Base-by-base conservation (phyloP, 2,888 invertebrate species). In the Drosophila eohydei region DNA sequence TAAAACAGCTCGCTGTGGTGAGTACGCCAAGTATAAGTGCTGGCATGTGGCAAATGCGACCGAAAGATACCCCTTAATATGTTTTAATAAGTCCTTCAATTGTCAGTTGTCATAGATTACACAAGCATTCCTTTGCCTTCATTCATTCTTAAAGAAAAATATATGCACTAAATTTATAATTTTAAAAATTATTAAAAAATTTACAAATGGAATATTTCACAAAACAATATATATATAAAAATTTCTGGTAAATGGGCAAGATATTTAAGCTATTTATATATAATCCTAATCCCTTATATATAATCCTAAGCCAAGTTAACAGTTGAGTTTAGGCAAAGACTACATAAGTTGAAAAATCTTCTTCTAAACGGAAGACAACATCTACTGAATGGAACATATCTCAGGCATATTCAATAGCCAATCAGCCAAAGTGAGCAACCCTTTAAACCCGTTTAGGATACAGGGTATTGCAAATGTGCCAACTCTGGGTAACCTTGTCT, bases 401-500 rank as follows among this genome's bases (percentile, higher is more conserved):
- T 14, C 14, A 8, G 2, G 14, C 46, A 28, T 14, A 36, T 36
- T 26, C 4, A 26, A 34, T 16, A 16, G 34, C 0, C 5, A 14
- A 4, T 12, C 6, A 32, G 30, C n/a, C 40, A 8, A 26, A 2
- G 16, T 14, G 11, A 32, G 28, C 28, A 48, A n/a, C 38, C 30
- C 36, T 26, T 26, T 21, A n/a, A 9, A 8, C 36, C 32, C 21
- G 11, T 2, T 46, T 26, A 2, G 11, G 32, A 28, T 50, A 26
- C 21, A 41, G 56, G 67, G 78, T 73, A 84, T 67, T 55, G 34
- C 34, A 71, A 75, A 72, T 76, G 56, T 85, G 86, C 70, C 80
- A 88, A 77, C 78, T 71, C 71, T 78, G 61, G 58, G 80, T 83
- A 83, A 83, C 88, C 83, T 83, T 83, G 83, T 85, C 86, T 77